phyloP scores from a whole-genome alignment of 2,888 invertebrate species.

The Pseudococcus jackbeardsleyi region DNA sequence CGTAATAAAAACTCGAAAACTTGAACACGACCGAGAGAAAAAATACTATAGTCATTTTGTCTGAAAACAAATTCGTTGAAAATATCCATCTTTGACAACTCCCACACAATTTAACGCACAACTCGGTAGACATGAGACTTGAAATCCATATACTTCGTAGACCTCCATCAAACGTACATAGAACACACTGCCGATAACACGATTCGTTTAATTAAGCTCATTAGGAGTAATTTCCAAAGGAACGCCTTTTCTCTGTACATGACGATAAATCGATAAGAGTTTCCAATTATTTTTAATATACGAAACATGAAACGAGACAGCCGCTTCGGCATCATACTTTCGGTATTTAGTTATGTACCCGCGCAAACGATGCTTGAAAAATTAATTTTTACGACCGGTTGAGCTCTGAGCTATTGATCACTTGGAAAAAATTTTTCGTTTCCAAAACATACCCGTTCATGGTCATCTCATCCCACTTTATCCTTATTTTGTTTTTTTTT shows the following conservation, averaged over 20 bases:
- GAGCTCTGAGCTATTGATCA: not conserved
- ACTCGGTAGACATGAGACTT: not conserved
- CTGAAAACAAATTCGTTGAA: not conserved
- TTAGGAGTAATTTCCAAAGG: slow-evolving; percentile 4
- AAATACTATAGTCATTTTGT: not conserved
- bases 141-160: not conserved
- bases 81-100: slow-evolving; percentile 11
- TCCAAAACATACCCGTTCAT: slow-evolving; percentile 30
- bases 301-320: not conserved
- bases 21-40: not conserved
- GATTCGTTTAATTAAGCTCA: slow-evolving; percentile 27
- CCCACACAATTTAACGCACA: not conserved
- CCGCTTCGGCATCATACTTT: not conserved
- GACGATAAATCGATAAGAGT: slow-evolving; percentile 39
- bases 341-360: not conserved
- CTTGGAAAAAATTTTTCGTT: not conserved
- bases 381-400: slow-evolving; percentile 18
- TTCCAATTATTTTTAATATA: slow-evolving; percentile 33
- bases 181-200: not conserved
- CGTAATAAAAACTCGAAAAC: not conserved
- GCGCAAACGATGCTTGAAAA: not conserved
- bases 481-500: slow-evolving; percentile 28
- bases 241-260: slow-evolving; percentile 19
- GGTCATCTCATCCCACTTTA: not conserved
- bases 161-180: not conserved